phyloP scores from a whole-genome alignment of 1,140 invertebrate genomes.

The Phymastichus coffea region DNA sequence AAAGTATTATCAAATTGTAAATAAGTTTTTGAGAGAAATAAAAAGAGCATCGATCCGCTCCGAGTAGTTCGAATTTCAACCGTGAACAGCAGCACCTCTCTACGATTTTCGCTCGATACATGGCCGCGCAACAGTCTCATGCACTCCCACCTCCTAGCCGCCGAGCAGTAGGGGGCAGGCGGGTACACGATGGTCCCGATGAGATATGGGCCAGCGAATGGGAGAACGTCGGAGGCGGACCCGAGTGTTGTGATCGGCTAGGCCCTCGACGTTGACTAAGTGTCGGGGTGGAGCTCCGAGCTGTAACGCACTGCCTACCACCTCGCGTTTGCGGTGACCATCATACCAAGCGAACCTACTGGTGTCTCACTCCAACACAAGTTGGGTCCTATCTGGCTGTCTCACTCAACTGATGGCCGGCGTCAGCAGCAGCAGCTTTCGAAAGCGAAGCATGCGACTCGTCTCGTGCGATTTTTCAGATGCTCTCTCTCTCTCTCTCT shows the following conservation, averaged over 20 bases:
- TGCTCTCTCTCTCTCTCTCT: too few relatives aligned
- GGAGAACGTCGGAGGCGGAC: conserved; percentile 46
- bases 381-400: conserved; percentile 24
- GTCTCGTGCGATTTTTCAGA: conserved; percentile 22
- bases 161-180: too few relatives aligned
- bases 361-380: conserved; percentile 5
- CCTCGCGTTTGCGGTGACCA: conserved; percentile 45
- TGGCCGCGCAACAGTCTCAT: too few relatives aligned
- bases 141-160: too few relatives aligned
- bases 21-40: too few relatives aligned
- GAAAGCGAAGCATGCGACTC: conserved; percentile 28
- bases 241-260: conserved; percentile 38
- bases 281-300: conserved; percentile 52
- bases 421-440: conserved; percentile 45
- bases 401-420: conserved; percentile 32
- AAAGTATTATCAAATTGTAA: too few relatives aligned
- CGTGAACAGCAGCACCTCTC: conserved; percentile 52
- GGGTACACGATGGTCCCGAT: too few relatives aligned
- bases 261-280: conserved; percentile 8
- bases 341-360: too few relatives aligned
- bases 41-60: too few relatives aligned
- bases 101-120: conserved; percentile 35
- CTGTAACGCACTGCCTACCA: conserved; percentile 51
- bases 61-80: conserved; percentile 39
- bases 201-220: conserved; percentile 58